phyloP scores from a whole-genome alignment of 1,140 invertebrate species.

The Phymorhynchus buccinoides region DNA sequence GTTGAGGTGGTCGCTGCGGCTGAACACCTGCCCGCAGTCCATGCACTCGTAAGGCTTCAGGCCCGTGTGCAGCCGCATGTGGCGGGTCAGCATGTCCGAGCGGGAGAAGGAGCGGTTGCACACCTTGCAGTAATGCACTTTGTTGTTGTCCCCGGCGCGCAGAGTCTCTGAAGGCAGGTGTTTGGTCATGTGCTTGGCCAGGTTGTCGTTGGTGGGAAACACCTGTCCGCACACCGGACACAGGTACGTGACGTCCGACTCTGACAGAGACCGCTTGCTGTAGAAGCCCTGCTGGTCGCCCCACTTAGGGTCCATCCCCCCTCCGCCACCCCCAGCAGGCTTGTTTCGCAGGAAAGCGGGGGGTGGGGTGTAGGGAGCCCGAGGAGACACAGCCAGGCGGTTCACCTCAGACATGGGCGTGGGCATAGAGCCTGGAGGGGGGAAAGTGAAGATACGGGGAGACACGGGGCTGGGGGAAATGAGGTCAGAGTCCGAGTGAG shows the following conservation, averaged over 20 bases:
- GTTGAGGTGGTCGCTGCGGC: constrained; percentile 90
- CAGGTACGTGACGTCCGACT: constrained; percentile 78
- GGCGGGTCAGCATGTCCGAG: constrained; percentile 97
- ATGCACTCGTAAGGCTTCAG: constrained; percentile 73
- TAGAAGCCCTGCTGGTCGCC: constrained; percentile 41
- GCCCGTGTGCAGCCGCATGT: constrained; percentile 83
- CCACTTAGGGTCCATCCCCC: background rate
- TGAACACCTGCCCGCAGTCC: constrained; percentile 73
- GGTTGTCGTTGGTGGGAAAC: constrained; percentile 93
- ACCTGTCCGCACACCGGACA: constrained; percentile 95
- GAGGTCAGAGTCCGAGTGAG: constrained; percentile 63
- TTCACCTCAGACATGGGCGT: constrained; percentile 63
- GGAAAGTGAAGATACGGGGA: constrained; percentile 68
- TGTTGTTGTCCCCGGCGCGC: constrained; percentile 73
- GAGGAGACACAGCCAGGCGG: constrained; percentile 64
- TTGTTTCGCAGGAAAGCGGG: constrained; percentile 41
- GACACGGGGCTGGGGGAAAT: constrained; percentile 66
- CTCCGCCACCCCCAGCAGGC: constrained; percentile 31
- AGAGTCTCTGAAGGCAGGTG: constrained; percentile 75
- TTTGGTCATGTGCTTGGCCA: constrained; percentile 98
- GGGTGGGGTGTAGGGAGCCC: constrained; percentile 63
- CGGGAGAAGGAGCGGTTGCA: constrained; percentile 96
- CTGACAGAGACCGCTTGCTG: constrained; percentile 61
- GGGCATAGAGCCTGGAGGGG: constrained; percentile 54
- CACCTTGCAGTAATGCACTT: constrained; percentile 94